phyloP scores from a whole-genome alignment of 2,888 invertebrate genomes.

The Lottia scabra region DNA sequence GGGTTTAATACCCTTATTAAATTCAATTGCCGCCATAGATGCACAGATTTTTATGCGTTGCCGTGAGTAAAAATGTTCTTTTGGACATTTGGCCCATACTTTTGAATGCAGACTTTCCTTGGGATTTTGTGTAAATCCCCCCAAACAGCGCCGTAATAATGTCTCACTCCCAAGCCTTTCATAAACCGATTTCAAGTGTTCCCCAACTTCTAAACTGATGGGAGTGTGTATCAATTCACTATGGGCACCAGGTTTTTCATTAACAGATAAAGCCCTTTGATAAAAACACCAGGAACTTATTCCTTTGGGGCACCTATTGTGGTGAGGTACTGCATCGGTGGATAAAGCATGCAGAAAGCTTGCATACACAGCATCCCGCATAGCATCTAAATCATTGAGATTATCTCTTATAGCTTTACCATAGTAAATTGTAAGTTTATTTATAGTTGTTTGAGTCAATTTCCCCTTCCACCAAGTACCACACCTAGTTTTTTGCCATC shows the following conservation, averaged over 20 bases:
- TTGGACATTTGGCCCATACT: slow-evolving; percentile 9
- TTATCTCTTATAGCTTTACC: background rate
- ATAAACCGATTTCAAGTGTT: background rate
- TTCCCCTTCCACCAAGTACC: slow-evolving; percentile 14
- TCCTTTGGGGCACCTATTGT: slow-evolving; percentile 14
- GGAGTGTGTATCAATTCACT: background rate
- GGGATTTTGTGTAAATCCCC: background rate
- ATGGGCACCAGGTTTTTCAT: background rate
- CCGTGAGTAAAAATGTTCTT: background rate
- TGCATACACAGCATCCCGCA: slow-evolving; percentile 7
- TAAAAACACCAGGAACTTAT: slow-evolving; percentile 10
- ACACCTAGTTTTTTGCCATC: slow-evolving; percentile 3
- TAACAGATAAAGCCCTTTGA: background rate
- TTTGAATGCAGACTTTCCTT: background rate
- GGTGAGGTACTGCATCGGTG: slow-evolving; percentile 14
- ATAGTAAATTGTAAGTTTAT: slow-evolving; percentile 14
- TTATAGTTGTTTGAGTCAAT: slow-evolving; percentile 8
- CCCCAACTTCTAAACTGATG: background rate
- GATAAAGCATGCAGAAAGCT: slow-evolving; percentile 13
- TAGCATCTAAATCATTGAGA: background rate
- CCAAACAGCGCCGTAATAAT: background rate
- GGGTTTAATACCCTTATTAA: background rate
- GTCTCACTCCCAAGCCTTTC: background rate
- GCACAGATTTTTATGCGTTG: background rate
- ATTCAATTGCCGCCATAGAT: background rate